phyloP scores from a whole-genome alignment of 2,113 vertebrate genomes.

The Notiomystis cincta region DNA sequence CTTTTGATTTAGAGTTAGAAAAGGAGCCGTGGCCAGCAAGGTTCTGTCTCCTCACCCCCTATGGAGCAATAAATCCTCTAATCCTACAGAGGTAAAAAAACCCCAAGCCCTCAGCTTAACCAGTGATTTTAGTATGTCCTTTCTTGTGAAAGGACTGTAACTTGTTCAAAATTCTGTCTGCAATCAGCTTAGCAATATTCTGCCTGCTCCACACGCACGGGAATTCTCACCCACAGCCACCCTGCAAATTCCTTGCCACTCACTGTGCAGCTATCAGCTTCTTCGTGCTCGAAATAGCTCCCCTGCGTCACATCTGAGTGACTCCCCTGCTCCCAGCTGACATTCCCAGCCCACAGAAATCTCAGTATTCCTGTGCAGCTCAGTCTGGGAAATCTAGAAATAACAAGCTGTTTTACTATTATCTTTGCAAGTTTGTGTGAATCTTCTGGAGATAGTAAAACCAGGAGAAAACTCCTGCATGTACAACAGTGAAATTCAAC shows the following conservation, averaged over 20 bases:
- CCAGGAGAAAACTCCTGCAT: background rate
- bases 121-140: background rate
- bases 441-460: background rate
- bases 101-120: accelerated
- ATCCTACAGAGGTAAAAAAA: background rate
- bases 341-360: background rate
- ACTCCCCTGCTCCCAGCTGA: background rate
- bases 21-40: background rate
- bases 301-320: background rate
- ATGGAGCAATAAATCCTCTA: background rate
- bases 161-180: background rate
- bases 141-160: background rate
- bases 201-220: background rate
- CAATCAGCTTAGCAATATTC: background rate
- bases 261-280: background rate
- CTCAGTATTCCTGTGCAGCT: background rate
- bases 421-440: background rate
- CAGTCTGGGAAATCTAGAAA: background rate
- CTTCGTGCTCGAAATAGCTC: constrained; percentile 16
- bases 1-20: background rate
- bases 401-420: background rate
- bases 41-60: background rate
- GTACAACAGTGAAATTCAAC: background rate
- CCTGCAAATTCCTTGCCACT: background rate
- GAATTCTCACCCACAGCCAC: background rate